Base-by-base conservation (phyloP, 2,888 invertebrate species). In the Microdon myrmicae region DNA sequence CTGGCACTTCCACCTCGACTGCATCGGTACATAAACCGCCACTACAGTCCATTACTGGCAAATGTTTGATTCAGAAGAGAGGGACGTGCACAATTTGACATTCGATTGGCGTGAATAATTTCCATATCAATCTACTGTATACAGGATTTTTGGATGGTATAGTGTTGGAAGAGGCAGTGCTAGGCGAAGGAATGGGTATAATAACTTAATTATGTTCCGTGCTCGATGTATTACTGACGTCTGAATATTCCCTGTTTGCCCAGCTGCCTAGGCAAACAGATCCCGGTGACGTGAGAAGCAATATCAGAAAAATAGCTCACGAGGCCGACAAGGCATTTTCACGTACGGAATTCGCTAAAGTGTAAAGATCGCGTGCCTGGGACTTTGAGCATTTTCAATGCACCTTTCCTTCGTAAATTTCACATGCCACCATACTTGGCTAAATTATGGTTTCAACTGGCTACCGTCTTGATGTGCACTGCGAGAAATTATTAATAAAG, bases 41-140 rank as follows among this genome's bases (percentile, higher is more conserved):
- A 47, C 61, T 51, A 47, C 41, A 51, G 47, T 51, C 64, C 51
- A 64, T 64, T 64, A 61, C 61, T 41, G 20, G 29, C 19, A 14
- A 39, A 56, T 64, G 35, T 64, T 64, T 64, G 47, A 53, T 47
- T 56, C 64, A 44, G 64, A 31, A 43, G 20, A 22, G 31, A 47
- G 23, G 51, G 38, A 64, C 64, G 64, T 64, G 64, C 64, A 56
- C 64, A 56, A 56, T 56, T 64, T 64, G 64, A 64, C 56, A 56
- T 64, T 64, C 64, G 64, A 64, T 64, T 64, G 64, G 64, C 64
- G 64, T 64, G 64, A 64, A 56, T 64, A 64, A 64, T 64, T 64
- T 64, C 64, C 32, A 56, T 51, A 64, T 64, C 64, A 64, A 64
- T 64, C 64, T 41, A 41, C 37, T 56, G 37, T 56, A 51, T 56